Base-by-base conservation (phyloP, 30 jellyfish, hydroid and myxozoan species). In the Turritopsis rubra region DNA sequence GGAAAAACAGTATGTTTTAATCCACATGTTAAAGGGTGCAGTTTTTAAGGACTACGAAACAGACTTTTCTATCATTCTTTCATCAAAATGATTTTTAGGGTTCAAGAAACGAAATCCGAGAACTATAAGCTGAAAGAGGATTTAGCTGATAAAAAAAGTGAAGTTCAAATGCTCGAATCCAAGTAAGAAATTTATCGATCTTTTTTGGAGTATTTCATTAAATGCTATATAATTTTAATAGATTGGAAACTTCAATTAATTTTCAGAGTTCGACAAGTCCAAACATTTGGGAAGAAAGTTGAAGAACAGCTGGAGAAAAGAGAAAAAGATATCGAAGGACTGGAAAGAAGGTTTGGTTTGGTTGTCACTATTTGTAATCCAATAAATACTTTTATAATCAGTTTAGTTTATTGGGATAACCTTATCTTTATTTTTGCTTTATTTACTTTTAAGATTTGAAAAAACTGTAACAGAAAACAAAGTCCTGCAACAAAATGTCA, bases 271-370 rank as follows among this genome's bases (percentile, higher is more conserved):
- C 86, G 87, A 83, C 93, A 91, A 41, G 41, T 52, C n/a, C 90
- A 87, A 75, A 41, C 95, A 7, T 87, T 86, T 84, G 78, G 96
- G 26, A 83, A 90, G 22, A 91, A 91, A 54, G 96, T 91, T 4
- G 96, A 91, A 65, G 91, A 87, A 29, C 97, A 91, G 71, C 53
- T 91, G 52, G 81, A 77, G 5, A 90, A 91, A 24, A 29, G 97
- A 79, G 97, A 91, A 75, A 91, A 91, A 54, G 94, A 85, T 54
- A 91, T 91, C 75, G 83, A 89, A 20, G 89, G 72, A 19, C 85
- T 91, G 1, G 97, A 91, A 79, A 79, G 97, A 81, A 87, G 96
- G 97, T 91, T 24, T 8, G 27, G 20, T 52, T 52, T 13, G 18
- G 30, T 78, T 29, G 79, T 80, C 54, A 9, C 82, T 19, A 0